Percentiles rank a stretch among this genome's conserved stretches.
These are phyloP conservation scores for Oopsacas minuta DNA, from an alignment of 37 sponge, comb jelly and placozoan species.

Conservation along the genomic window DNA sequence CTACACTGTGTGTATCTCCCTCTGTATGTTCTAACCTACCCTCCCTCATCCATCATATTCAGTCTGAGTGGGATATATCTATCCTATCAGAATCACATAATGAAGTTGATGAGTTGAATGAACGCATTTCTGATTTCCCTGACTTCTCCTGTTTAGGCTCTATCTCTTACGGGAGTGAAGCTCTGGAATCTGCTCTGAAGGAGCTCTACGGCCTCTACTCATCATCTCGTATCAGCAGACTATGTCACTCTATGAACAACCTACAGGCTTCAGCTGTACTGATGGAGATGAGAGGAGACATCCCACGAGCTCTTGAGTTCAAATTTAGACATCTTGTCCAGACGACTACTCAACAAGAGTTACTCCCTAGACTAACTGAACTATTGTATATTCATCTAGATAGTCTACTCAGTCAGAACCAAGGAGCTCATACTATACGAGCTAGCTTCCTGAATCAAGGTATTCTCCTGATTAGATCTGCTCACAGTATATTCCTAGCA, in stretches of 20 bases:
- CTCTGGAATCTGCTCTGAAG: neutral
- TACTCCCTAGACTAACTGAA: neutral
- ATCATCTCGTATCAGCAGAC: neutral
- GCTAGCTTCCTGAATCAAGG: neutral
- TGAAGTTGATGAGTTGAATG: neutral
- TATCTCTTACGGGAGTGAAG: neutral
- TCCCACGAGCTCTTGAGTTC: neutral
- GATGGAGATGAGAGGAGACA: neutral
- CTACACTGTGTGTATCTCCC: neutral
- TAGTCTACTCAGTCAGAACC: neutral
- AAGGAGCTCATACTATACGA: neutral
- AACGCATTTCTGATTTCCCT: slow-evolving; percentile 14
- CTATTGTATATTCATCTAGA: neutral
- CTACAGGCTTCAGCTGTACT: neutral
- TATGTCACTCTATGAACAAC: neutral
- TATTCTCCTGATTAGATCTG: neutral
- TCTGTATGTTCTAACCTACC: slow-evolving; percentile 9
- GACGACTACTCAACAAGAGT: neutral
- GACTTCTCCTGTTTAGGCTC: neutral
- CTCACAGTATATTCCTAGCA: neutral
- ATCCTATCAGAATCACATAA: neutral
- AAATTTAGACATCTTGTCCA: neutral
- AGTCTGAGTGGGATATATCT: neutral
- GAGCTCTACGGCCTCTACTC: neutral
- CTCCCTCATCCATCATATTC: neutral